phyloP scores from a whole-genome alignment of 2,797 vertebrate species.

The Tarsius wallacei region DNA sequence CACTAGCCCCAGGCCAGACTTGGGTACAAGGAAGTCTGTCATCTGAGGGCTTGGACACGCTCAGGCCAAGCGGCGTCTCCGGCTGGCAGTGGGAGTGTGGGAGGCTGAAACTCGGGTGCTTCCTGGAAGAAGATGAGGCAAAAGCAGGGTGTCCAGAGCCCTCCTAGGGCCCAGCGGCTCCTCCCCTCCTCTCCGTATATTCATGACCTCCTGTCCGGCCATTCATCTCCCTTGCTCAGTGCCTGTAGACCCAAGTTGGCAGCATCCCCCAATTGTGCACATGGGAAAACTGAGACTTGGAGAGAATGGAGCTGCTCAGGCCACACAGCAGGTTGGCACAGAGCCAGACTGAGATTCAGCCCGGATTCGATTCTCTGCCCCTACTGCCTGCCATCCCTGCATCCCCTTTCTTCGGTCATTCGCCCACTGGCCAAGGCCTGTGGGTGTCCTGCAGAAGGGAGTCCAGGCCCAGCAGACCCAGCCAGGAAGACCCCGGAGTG shows the following conservation, averaged over 20 bases:
- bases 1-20: slow-evolving; percentile 57
- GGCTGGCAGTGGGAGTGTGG: slow-evolving; percentile 53
- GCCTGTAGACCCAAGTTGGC: background rate
- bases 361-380: background rate
- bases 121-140: background rate
- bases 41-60: slow-evolving; percentile 82
- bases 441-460: background rate
- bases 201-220: background rate
- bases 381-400: background rate
- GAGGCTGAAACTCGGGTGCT: slow-evolving; percentile 49
- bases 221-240: too few species aligned
- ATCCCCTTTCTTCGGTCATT: background rate
- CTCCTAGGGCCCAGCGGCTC: accelerated
- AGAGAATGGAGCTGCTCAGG: background rate
- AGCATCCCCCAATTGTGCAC: background rate
- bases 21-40: slow-evolving; percentile 57
- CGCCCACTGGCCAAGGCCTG: background rate
- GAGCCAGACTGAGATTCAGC: background rate
- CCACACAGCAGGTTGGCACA: background rate
- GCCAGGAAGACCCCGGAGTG: background rate
- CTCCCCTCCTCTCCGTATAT: background rate
- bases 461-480: background rate
- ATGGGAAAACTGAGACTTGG: slow-evolving; percentile 26
- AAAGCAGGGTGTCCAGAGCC: background rate
- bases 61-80: slow-evolving; percentile 77